Percentiles rank a stretch among this genome's conserved stretches.
These are phyloP conservation scores for Cebidichthys violaceus DNA, from an alignment of 2,113 vertebrate genomes.

Conservation along the genomic window DNA sequence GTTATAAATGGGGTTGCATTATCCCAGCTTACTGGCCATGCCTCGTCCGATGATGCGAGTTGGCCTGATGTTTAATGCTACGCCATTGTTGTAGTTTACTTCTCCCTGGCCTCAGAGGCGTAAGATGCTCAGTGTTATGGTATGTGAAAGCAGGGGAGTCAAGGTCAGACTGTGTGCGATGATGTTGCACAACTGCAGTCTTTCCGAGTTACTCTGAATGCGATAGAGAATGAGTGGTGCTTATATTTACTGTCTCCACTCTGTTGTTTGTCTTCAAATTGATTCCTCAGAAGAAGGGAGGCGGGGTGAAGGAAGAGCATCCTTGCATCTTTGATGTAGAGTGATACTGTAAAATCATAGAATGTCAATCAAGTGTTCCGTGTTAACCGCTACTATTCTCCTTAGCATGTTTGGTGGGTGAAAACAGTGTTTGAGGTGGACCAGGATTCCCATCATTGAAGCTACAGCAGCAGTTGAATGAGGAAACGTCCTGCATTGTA, in stretches of 20 bases:
- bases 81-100: conserved; percentile 11
- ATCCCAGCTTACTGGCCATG: conserved; percentile 38
- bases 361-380: not conserved
- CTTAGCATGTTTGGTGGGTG: not conserved
- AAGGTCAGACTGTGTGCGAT: not conserved
- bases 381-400: not conserved
- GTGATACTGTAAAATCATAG: not conserved
- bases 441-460: not conserved
- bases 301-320: not conserved
- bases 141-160: not conserved
- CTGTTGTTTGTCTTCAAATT: conserved; percentile 38
- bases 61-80: conserved; percentile 13
- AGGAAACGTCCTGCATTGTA: not conserved
- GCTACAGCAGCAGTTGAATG: not conserved
- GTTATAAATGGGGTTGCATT: conserved; percentile 60
- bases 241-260: not conserved
- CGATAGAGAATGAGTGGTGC: not conserved
- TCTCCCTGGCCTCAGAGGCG: not conserved
- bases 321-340: conserved; percentile 30
- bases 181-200: not conserved
- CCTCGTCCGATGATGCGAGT: conserved; percentile 40
- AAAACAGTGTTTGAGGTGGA: not conserved
- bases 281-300: conserved; percentile 14
- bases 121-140: conserved; percentile 18
- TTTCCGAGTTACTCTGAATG: not conserved